Evolutionary conservation across 2,797 vertebrate species (phyloP).

Genomic region (Buceros bicornis): DNA sequence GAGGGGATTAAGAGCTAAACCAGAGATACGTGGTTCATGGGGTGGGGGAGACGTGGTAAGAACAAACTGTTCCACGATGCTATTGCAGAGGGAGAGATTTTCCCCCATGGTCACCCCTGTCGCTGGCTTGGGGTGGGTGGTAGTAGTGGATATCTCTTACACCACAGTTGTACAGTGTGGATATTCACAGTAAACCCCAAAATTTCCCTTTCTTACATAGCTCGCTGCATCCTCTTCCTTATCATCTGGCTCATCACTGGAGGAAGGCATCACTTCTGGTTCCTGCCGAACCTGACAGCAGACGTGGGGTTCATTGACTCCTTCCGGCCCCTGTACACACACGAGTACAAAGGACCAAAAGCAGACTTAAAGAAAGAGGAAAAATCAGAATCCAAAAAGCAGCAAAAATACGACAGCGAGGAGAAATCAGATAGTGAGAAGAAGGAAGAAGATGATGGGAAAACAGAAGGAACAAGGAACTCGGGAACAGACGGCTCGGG

Average conservation of each 20-base stretch:
- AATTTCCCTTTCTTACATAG: constrained; percentile 72
- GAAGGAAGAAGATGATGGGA: constrained; percentile 86
- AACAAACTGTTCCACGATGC: neutral
- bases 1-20: neutral
- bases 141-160: neutral
- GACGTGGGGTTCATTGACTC: constrained; percentile 99
- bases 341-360: constrained; percentile 97
- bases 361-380: constrained; percentile 89
- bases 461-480: constrained; percentile 76
- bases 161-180: rapidly evolving
- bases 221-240: constrained; percentile 97
- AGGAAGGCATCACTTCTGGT: constrained; percentile 99
- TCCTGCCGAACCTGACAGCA: constrained; percentile 97
- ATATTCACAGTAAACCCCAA: neutral
- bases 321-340: constrained; percentile 97
- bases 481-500: constrained; percentile 80
- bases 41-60: rapidly evolving
- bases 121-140: neutral
- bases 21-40: rapidly evolving
- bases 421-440: constrained; percentile 95
- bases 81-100: neutral
- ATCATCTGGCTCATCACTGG: constrained; percentile 98
- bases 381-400: constrained; percentile 85
- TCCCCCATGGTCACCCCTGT: rapidly evolving
- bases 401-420: constrained; percentile 91